phyloP scores from a whole-genome alignment of 1,140 invertebrate species.

The Drosophila orosa region DNA sequence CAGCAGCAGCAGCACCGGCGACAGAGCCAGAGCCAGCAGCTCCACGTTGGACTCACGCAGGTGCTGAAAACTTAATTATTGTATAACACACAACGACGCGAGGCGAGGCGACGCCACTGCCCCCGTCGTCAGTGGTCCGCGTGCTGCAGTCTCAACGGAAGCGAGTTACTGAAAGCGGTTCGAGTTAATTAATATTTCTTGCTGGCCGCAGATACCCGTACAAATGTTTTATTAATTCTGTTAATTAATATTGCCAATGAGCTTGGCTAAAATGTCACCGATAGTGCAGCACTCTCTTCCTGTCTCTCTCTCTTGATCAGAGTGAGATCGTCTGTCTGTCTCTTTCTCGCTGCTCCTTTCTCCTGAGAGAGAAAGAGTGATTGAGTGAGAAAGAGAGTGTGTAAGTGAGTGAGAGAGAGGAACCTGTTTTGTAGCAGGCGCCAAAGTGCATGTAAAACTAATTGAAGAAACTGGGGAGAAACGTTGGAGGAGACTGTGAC shows the following conservation, averaged over 20 bases:
- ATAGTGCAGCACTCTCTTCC: constrained; percentile 15
- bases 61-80: constrained; percentile 83
- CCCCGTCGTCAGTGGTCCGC: not conserved
- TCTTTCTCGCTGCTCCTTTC: constrained; percentile 25
- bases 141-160: constrained; percentile 31
- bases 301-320: constrained; percentile 5
- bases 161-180: constrained; percentile 54
- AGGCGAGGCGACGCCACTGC: constrained; percentile 15
- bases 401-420: not conserved
- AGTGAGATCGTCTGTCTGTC: not conserved
- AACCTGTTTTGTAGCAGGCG: constrained; percentile 70
- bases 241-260: constrained; percentile 79
- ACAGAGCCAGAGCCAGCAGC: constrained; percentile 27
- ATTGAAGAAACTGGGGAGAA: constrained; percentile 57
- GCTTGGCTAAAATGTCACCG: constrained; percentile 65
- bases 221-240: constrained; percentile 81
- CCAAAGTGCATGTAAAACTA: constrained; percentile 76
- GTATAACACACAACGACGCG: constrained; percentile 70
- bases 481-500: constrained; percentile 43
- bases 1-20: constrained; percentile 20
- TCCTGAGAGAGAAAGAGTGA: not conserved
- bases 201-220: constrained; percentile 43
- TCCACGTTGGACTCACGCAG: constrained; percentile 67
- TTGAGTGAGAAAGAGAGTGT: not conserved
- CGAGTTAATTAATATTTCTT: constrained; percentile 78